phyloP scores from a whole-genome alignment of 2,113 vertebrate species.

The Tapirus terrestris region DNA sequence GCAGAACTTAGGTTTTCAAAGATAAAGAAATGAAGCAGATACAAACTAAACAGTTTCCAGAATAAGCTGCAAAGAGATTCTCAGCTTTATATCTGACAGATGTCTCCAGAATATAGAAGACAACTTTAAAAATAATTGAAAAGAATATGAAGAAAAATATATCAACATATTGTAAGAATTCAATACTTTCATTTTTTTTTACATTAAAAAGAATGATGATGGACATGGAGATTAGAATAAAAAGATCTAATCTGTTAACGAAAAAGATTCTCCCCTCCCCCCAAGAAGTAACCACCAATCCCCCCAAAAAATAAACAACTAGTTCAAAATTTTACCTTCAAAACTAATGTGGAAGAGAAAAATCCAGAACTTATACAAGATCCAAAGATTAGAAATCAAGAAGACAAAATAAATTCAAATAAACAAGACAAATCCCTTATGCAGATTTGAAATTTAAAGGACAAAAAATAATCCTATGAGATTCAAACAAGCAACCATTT shows the following conservation, averaged over 20 bases:
- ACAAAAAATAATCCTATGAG: background rate
- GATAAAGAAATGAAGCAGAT: background rate
- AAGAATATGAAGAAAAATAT: background rate
- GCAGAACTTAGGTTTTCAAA: background rate
- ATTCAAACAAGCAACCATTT: background rate
- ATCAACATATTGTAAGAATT: background rate
- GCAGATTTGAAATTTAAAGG: background rate
- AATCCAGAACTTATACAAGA: background rate
- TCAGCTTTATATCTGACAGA: background rate
- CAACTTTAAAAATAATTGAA: background rate
- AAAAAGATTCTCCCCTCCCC: no score
- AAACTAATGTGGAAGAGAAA: conserved; percentile 13
- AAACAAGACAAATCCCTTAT: conserved; percentile 25
- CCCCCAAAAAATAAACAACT: no score
- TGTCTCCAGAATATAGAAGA: background rate
- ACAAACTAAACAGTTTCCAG: background rate
- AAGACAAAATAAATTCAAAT: background rate
- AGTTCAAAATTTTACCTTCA: background rate
- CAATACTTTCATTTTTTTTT: background rate
- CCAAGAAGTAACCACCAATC: no score
- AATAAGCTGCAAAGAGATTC: background rate
- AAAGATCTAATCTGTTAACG: no score
- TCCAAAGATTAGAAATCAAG: background rate
- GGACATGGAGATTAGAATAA: no score
- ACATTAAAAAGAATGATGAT: background rate